phyloP scores from a whole-genome alignment of 2,113 vertebrate genomes.

The Crotophaga sulcirostris region DNA sequence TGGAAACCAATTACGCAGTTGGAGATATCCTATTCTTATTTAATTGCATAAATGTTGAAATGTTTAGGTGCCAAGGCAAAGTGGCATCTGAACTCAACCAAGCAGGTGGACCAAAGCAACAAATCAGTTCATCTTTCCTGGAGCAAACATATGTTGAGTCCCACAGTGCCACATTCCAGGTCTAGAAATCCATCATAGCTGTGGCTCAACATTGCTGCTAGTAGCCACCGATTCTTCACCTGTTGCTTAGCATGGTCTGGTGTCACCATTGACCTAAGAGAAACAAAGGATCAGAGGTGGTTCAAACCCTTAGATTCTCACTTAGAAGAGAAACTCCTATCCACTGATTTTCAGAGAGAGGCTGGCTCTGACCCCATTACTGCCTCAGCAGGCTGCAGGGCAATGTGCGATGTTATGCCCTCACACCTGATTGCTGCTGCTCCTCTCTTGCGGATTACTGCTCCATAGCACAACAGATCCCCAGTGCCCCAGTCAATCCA shows the following conservation, averaged over 20 bases:
- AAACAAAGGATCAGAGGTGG: rapidly evolving
- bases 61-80: not conserved
- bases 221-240: not conserved
- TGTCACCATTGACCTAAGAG: not conserved
- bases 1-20: not conserved
- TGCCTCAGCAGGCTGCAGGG: not conserved
- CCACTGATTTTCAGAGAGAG: not conserved
- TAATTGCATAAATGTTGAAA: not conserved
- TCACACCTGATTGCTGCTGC: not conserved
- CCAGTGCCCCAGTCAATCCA: not conserved
- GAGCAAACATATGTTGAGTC: not conserved
- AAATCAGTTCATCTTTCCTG: not conserved
- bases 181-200: not conserved
- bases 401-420: rapidly evolving
- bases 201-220: not conserved
- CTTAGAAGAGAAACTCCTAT: not conserved
- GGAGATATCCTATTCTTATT: not conserved
- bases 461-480: not conserved
- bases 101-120: not conserved
- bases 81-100: not conserved
- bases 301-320: not conserved
- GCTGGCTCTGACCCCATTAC: not conserved
- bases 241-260: not conserved
- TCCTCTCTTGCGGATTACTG: not conserved
- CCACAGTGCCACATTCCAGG: not conserved